phyloP scores from a whole-genome alignment of 2,113 vertebrate genomes.

The Hystrix cristata region DNA sequence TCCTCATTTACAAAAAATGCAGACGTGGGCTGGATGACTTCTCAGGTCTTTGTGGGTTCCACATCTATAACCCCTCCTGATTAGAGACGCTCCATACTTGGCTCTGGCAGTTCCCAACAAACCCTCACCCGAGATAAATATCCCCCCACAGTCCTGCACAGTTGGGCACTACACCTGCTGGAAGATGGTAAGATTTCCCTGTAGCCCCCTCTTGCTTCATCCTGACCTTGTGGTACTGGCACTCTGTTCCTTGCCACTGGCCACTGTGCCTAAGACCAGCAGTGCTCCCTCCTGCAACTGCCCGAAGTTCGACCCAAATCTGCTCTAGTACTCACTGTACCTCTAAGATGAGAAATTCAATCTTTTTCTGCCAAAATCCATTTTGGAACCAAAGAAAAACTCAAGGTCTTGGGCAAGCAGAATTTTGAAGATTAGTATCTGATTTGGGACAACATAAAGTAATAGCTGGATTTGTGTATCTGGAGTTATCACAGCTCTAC shows the following conservation, averaged over 20 bases:
- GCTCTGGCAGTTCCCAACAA: neutral
- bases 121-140: neutral
- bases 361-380: conserved; percentile 23
- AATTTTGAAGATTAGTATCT: conserved; percentile 25
- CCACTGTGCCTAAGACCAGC: neutral
- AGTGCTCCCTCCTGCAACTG: neutral
- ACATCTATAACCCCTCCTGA: neutral
- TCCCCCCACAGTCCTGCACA: neutral
- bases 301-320: neutral
- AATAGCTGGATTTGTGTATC: neutral
- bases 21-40: neutral
- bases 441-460: conserved; percentile 11
- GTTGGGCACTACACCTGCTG: neutral
- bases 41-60: neutral
- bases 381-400: conserved; percentile 37
- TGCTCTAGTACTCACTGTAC: neutral
- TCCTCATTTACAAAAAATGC: conserved; percentile 54
- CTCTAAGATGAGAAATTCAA: neutral
- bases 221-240: neutral
- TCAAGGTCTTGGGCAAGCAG: neutral
- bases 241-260: neutral
- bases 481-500: neutral
- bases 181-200: neutral
- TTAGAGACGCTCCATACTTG: neutral
- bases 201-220: neutral